These are phyloP conservation scores for Rhabditoides inermis DNA, from an alignment of 2,888 invertebrate species.

Conservation along the genomic window DNA sequence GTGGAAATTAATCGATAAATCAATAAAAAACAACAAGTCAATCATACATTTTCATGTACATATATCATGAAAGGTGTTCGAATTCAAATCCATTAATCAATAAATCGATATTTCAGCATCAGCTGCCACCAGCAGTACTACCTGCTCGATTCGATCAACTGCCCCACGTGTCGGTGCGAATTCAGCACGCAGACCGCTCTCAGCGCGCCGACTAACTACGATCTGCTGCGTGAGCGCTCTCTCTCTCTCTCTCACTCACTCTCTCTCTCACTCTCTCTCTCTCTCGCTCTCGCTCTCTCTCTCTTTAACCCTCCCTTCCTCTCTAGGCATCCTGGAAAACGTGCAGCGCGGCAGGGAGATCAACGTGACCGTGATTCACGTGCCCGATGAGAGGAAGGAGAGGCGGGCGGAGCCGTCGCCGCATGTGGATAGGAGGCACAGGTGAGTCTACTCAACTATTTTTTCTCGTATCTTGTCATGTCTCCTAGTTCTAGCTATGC, in stretches of 20 bases:
- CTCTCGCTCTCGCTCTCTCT: too few relatives aligned
- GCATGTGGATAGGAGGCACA: background rate
- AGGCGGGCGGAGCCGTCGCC: background rate
- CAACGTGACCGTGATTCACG: slow-evolving; percentile 33
- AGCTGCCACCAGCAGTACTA: slow-evolving; percentile 45
- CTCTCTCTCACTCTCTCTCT: background rate
- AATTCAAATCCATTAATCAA: too few relatives aligned
- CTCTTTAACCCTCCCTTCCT: too few relatives aligned
- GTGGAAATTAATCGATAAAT: too few relatives aligned
- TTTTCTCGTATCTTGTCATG: too few relatives aligned
- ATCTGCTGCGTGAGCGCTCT: slow-evolving; percentile 47
- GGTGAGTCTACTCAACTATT: too few relatives aligned
- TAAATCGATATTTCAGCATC: too few relatives aligned
- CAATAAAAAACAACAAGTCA: too few relatives aligned
- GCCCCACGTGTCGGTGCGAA: slow-evolving; percentile 37
- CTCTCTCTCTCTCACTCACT: too few relatives aligned
- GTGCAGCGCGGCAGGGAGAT: slow-evolving; percentile 17
- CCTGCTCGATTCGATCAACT: slow-evolving; percentile 40
- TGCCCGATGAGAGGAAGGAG: slow-evolving; percentile 10
- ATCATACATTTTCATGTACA: too few relatives aligned
- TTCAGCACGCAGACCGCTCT: slow-evolving; percentile 30
- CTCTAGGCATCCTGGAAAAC: slow-evolving; percentile 34
- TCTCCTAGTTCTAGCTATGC: too few relatives aligned
- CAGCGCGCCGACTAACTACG: slow-evolving; percentile 43
- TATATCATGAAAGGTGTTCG: too few relatives aligned